Base-by-base conservation (phyloP, 30 jellyfish, hydroid and myxozoan genomes). In the Nemopilema nomurai region DNA sequence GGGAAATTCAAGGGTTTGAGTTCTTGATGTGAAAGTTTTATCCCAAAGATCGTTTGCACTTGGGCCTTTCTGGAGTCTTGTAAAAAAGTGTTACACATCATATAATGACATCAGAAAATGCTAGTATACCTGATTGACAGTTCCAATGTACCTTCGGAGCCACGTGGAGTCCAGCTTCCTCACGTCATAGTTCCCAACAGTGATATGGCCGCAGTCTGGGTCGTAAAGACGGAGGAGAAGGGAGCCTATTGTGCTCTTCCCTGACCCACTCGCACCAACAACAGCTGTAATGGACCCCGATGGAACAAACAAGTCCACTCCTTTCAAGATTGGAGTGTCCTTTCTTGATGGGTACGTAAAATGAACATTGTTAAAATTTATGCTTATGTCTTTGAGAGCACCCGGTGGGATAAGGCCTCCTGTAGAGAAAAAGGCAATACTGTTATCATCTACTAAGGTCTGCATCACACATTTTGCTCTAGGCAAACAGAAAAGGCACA, bases 211-310 rank as follows among this genome's bases (percentile, higher is more conserved):
- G 41, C 88, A 74, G 66, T 90, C 89, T 18, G 97, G 96, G 77
- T 95, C 97, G 79, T 95, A 95, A 52, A 82, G 80, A 8, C 99
- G 89, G 16, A 95, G 71, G 28, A 95, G 80, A 62, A 95, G 89
- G 16, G 99, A 90, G 66, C 98, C 99, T 33, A 95, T 67, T 21
- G 99, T 95, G 50, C 98, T 95, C 76, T 95, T 95, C 26, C 99
- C 99, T 26, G 98, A 91, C 1, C 99, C 99, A 81, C 99, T 95
- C 22, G 97, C 97, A 64, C 99, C 98, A 24, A 92, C 98, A 62
- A 92, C 94, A 1, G 98, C 98, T 21, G 97, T 87, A 22, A 87
- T 80, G 26, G 95, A 82, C 8, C 96, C 96, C 13, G 98, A 86
- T 28, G 93, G 96, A 18, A 92, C 96, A 51, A 70, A 62, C 24